Base-by-base conservation (phyloP, 2,888 invertebrate species). In the Pseudanteris insignis region DNA sequence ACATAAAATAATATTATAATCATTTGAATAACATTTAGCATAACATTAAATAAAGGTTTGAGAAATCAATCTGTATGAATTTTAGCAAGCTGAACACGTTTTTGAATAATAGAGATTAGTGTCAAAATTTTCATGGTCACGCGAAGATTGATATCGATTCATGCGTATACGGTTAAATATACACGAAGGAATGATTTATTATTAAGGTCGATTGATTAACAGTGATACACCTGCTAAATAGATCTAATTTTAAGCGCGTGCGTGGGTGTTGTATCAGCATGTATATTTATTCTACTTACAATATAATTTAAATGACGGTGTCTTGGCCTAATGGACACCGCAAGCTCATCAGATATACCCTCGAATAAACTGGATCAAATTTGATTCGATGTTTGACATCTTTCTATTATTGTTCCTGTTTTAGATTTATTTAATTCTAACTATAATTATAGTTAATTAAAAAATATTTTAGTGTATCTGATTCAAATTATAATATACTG, bases 201-300 rank as follows among this genome's bases (percentile, higher is more conserved):
- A 75, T 75, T 74, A 72, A 69, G 71, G 73, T 73, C 73, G 72
- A 75, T 73, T 73, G 72, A 66, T 66, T 69, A 50, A 63, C 33
- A 18, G 37, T 37, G 48, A 51, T 41, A 60, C 55, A 51, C 51
- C 55, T 60, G 59, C 32, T 63, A 60, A 55, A 59, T 36, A 60
- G 55, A 29, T 60, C 55, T 60, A 63, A 63, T 63, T 60, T 63
- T 55, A 43, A 60, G 33, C 24, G 9, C 44, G 38, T 15, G 51
- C 34, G 59, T 63, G 48, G 63, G 63, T 24, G 63, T 29, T 53
- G 47, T 48, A 55, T 43, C 33, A 43, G 21, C 13, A 38, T 38
- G 36, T 48, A 36, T 18, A 30, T 37, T 11, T 36, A 26, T 46
- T 24, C 12, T 40, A 50, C 24, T 18, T 51, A 21, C 34, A 34